Evolutionary conservation across 2,797 vertebrate genomes (phyloP), one percentile per base, ranked within the genome.

Genomic region (Rousettus madagascariensis): DNA sequence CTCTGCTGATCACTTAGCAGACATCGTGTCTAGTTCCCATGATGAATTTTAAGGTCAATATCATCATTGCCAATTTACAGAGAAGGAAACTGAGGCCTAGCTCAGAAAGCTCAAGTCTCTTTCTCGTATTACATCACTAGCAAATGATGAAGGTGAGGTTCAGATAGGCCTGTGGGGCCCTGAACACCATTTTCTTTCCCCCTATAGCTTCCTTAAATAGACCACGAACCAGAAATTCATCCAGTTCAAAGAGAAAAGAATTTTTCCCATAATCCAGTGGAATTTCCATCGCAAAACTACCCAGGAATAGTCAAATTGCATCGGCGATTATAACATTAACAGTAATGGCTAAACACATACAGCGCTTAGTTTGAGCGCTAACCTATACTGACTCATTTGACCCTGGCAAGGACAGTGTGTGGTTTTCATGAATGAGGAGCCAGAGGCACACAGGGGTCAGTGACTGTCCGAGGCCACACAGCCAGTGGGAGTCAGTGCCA

Each of bases 291-390:
- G 22, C 0, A 0, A 16, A 20, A 2, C 33, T 19, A 8, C 57
- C 43, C 6, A 4, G 77, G 8, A 33, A n/a, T 2, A 5, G 33
- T 15, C 4, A 6, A 10, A 43, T 16, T 9, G 11, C n/a, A 24
- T 5, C 0, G 4, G 6, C 43, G 30, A 9, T 22, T 2, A 1
- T 1, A 8, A 5, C 11, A 38, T 12, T n/a, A 4, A 7, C 0
- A 7, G 33, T 19, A 4, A 49, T 2, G 4, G 12, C 38, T 24
- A 19, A 8, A 24, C 4, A 1, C 4, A 2, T 0, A 11, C 5
- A 30, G 20, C 1, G 12, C 51, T 51, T 15, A 8, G 22, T 11
- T 2, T 33, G 43, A 51, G 28, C 20, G 24, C n/a, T 22, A 4
- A 16, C 6, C 28, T 43, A 6, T 12, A 12, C 12, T 26, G 8